Evolutionary conservation across 2,113 vertebrate species (phyloP).

Genomic region (Lampris incognitus): DNA sequence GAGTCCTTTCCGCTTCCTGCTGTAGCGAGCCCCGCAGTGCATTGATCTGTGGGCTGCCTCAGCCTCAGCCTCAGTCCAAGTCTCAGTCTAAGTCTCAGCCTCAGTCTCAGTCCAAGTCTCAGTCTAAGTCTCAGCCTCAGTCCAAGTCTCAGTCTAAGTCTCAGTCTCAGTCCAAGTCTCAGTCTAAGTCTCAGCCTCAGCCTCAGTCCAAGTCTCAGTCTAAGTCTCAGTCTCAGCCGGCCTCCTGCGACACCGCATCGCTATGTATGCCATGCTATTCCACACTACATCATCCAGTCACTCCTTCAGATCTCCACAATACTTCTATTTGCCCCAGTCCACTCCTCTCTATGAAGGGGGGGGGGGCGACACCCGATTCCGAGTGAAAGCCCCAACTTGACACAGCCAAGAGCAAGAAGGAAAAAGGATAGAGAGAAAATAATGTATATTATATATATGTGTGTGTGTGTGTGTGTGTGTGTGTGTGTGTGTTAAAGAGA

Average conservation of each 20-base stretch:
- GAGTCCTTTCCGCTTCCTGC: constrained; percentile 72
- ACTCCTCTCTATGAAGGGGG: constrained; percentile 60
- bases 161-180: constrained; percentile 54
- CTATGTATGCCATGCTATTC: constrained; percentile 31
- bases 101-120: no score
- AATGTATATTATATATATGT: constrained; percentile 35
- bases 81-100: no score
- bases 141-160: constrained; percentile 43
- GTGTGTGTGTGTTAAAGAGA: constrained; percentile 38
- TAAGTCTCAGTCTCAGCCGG: constrained; percentile 51
- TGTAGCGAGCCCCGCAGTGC: constrained; percentile 68
- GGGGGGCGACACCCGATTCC: constrained; percentile 53
- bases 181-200: no score
- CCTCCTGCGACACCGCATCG: constrained; percentile 47
- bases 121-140: no score
- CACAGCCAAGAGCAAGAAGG: constrained; percentile 43
- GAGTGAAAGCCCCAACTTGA: constrained; percentile 56
- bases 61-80: constrained; percentile 33
- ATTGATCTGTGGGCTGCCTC: constrained; percentile 75
- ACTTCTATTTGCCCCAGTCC: constrained; percentile 56
- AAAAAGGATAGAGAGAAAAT: constrained; percentile 38
- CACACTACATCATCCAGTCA: constrained; percentile 45
- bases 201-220: neutral
- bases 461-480: neutral
- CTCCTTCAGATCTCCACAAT: constrained; percentile 53